Percentiles rank a stretch among this genome's conserved stretches.
Conservation (phyloP, 2,113 vertebrate genomes). For the Hystrix brachyura region DNA sequence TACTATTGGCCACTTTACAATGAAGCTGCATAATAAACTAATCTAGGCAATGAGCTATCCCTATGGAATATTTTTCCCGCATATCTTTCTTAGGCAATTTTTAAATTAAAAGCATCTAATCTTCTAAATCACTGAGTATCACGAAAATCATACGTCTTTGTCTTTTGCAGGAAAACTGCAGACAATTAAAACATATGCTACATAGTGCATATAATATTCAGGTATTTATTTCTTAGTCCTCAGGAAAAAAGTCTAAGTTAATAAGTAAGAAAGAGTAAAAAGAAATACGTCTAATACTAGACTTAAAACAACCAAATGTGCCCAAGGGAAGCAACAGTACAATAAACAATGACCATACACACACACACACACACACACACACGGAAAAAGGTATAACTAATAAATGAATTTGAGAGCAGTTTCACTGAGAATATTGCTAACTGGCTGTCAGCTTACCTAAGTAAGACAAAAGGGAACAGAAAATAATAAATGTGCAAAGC, state of each 20-base stretch:
- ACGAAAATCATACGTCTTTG: not conserved
- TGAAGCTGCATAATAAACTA: not conserved
- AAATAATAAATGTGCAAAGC: not conserved
- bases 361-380: not conserved
- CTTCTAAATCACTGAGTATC: not conserved
- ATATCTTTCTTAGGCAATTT: not conserved
- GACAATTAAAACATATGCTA: not conserved
- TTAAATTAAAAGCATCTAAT: not conserved
- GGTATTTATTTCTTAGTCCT: not conserved
- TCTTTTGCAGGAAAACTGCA: not conserved
- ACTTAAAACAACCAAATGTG: not conserved
- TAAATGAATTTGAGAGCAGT: not conserved
- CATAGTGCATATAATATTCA: not conserved
- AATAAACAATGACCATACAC: not conserved
- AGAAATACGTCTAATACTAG: not conserved
- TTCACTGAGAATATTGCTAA: not conserved
- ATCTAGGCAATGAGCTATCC: not conserved
- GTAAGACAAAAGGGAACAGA: not conserved
- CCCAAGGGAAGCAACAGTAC: not conserved
- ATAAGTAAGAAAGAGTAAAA: not conserved
- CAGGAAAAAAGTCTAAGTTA: not conserved
- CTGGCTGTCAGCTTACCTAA: not conserved
- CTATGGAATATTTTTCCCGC: not conserved
- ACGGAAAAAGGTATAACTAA: not conserved
- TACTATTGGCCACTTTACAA: not conserved